Evolutionary conservation across 2,888 invertebrate genomes (phyloP).

Genomic region (Lasioglossum marginatum): DNA sequence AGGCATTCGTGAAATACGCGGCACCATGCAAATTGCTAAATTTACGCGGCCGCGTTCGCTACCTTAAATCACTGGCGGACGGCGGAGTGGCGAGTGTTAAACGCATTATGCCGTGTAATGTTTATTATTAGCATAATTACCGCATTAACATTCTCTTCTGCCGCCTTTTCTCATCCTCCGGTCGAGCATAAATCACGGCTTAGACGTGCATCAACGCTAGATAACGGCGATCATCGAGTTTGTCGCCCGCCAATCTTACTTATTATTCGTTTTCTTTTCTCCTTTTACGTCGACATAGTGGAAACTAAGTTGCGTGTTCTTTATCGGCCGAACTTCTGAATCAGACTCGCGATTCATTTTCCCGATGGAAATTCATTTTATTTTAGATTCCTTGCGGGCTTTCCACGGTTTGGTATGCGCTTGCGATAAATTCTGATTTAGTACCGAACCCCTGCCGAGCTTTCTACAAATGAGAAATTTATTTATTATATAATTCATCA

Average conservation of each 20-base stretch:
- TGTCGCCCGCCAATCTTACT: constrained; percentile 19
- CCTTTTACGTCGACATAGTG: neutral
- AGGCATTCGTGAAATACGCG: constrained; percentile 44
- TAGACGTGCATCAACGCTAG: neutral
- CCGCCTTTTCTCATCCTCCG: constrained; percentile 16
- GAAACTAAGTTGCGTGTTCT: neutral
- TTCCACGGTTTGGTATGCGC: neutral
- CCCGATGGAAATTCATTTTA: constrained; percentile 9
- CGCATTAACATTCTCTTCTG: constrained; percentile 39
- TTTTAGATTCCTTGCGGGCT: neutral
- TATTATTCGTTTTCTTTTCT: neutral
- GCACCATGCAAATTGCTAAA: constrained; percentile 56
- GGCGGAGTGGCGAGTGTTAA: constrained; percentile 35
- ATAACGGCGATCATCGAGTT: constrained; percentile 30
- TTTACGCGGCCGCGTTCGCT: constrained; percentile 48
- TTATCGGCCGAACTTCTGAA: constrained; percentile 1
- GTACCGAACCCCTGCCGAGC: neutral
- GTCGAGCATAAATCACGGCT: constrained; percentile 19
- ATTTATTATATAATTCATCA: too few relatives aligned
- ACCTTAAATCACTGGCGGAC: constrained; percentile 45
- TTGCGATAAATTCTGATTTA: neutral
- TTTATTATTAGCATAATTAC: constrained; percentile 57
- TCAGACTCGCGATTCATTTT: constrained; percentile 27
- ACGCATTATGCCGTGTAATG: constrained; percentile 46
- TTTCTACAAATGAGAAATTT: neutral